Percentiles rank a stretch among this genome's conserved stretches.
Evolutionary conservation across 2,113 vertebrate genomes (phyloP).

Genomic region (Crocuta crocuta): DNA sequence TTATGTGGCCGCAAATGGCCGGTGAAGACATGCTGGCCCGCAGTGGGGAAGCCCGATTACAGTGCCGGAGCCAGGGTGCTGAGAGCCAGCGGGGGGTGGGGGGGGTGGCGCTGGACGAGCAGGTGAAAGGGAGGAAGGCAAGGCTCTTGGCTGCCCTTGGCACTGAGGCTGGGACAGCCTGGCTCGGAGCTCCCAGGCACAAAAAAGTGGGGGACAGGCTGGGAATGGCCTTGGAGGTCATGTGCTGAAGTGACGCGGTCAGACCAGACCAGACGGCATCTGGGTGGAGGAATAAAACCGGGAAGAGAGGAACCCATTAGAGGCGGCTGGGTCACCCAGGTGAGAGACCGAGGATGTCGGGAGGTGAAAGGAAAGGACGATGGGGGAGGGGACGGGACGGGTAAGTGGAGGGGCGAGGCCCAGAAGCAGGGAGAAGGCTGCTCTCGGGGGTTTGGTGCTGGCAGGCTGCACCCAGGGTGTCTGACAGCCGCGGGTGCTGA

Average conservation of each 20-base stretch:
- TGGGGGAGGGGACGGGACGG: not conserved
- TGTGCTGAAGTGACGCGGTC: not conserved
- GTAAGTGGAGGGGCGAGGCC: not conserved
- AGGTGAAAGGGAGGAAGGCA: not conserved
- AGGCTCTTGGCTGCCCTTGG: not conserved
- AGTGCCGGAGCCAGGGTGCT: not conserved
- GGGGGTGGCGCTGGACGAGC: not conserved
- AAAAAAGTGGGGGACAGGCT: not conserved
- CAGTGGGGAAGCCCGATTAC: not conserved
- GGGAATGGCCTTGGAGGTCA: not conserved
- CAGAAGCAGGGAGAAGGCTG: not conserved
- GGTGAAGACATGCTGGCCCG: not conserved
- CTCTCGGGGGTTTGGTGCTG: not conserved
- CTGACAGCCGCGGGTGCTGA: not conserved
- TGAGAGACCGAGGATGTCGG: not conserved
- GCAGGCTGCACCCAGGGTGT: not conserved
- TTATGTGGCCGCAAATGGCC: accelerated
- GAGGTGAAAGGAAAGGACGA: not conserved
- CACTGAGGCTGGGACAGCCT: not conserved
- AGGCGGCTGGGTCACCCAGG: not conserved
- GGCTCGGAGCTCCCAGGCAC: not conserved
- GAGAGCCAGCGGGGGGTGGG: not conserved
- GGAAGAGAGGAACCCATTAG: not conserved
- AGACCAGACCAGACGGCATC: not conserved
- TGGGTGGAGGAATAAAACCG: not conserved